Percentiles rank a stretch among this genome's conserved stretches.
These are phyloP conservation scores for Stegodyphus mimosarum DNA, from an alignment of 1,140 invertebrate genomes.

Conservation along the genomic window DNA sequence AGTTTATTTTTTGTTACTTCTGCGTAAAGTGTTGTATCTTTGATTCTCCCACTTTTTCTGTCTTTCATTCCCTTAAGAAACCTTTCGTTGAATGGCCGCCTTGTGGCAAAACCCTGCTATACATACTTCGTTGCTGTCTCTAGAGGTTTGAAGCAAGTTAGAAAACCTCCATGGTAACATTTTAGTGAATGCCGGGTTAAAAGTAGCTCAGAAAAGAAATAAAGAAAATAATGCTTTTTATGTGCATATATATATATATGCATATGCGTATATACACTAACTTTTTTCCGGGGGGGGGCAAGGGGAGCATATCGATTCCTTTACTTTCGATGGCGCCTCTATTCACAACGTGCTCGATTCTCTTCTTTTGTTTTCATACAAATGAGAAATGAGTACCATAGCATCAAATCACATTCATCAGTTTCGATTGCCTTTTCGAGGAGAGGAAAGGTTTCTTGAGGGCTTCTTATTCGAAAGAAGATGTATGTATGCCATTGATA, in stretches of 20 bases:
- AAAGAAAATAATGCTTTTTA: slow-evolving; percentile 12
- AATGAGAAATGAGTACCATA: too few relatives aligned
- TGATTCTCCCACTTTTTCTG: slow-evolving; percentile 26
- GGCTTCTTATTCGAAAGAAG: too few relatives aligned
- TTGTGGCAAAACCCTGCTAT: background rate
- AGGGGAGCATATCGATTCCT: too few relatives aligned
- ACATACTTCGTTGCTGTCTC: slow-evolving; percentile 11
- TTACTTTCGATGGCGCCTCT: too few relatives aligned
- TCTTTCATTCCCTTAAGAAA: slow-evolving; percentile 21
- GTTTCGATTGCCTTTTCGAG: too few relatives aligned
- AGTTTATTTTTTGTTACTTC: slow-evolving; percentile 30
- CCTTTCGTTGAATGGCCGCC: slow-evolving; percentile 34
- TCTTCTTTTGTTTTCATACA: too few relatives aligned
- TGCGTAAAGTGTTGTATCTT: slow-evolving; percentile 42
- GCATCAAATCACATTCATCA: too few relatives aligned
- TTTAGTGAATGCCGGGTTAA: slow-evolving; percentile 30
- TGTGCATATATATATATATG: slow-evolving; percentile 27
- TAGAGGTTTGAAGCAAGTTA: slow-evolving; percentile 1
- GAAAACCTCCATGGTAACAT: slow-evolving; percentile 31
- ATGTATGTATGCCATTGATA: too few relatives aligned
- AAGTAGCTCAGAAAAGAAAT: slow-evolving; percentile 8
- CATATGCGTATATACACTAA: too few relatives aligned
- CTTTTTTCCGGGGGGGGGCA: too few relatives aligned
- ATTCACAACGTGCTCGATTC: too few relatives aligned
- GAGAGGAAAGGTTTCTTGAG: too few relatives aligned